These are phyloP conservation scores for Heliconius eleuchia DNA, from an alignment of 1,140 invertebrate genomes.

Conservation along the genomic window DNA sequence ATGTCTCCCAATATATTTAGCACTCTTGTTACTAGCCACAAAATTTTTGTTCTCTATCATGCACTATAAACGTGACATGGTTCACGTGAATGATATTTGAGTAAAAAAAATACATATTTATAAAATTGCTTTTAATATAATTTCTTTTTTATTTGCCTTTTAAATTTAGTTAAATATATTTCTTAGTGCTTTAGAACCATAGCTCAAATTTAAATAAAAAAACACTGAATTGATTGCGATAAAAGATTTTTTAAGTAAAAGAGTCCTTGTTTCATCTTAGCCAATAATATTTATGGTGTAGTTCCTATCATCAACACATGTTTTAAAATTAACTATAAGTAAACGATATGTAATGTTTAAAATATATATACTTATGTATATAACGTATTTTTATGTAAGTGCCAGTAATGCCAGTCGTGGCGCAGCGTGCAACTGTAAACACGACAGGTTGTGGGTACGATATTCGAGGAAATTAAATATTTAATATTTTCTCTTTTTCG, in stretches of 20 bases:
- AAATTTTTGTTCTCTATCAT: not conserved
- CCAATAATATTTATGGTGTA: not conserved
- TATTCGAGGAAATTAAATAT: too few relatives aligned
- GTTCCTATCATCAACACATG: not conserved
- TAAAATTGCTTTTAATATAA: too few relatives aligned
- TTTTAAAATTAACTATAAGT: not conserved
- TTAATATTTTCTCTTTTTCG: too few relatives aligned
- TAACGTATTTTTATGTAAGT: too few relatives aligned
- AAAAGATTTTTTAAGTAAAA: not conserved
- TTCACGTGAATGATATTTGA: not conserved
- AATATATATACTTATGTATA: not conserved
- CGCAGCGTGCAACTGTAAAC: too few relatives aligned
- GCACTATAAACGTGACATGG: not conserved
- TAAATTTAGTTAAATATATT: too few relatives aligned
- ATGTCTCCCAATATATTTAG: conserved; percentile 1
- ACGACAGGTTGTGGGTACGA: too few relatives aligned
- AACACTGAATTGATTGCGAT: not conserved
- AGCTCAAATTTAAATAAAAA: too few relatives aligned
- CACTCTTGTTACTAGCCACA: not conserved
- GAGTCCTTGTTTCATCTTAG: not conserved
- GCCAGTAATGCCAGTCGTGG: too few relatives aligned
- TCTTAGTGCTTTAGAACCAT: too few relatives aligned
- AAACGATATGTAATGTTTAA: not conserved
- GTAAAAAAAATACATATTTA: too few relatives aligned
- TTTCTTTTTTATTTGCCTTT: not conserved